Percentiles rank a stretch among this genome's conserved stretches.
phyloP scores from a whole-genome alignment of 2,888 invertebrate genomes.

The Pyrrhosoma nymphula region DNA sequence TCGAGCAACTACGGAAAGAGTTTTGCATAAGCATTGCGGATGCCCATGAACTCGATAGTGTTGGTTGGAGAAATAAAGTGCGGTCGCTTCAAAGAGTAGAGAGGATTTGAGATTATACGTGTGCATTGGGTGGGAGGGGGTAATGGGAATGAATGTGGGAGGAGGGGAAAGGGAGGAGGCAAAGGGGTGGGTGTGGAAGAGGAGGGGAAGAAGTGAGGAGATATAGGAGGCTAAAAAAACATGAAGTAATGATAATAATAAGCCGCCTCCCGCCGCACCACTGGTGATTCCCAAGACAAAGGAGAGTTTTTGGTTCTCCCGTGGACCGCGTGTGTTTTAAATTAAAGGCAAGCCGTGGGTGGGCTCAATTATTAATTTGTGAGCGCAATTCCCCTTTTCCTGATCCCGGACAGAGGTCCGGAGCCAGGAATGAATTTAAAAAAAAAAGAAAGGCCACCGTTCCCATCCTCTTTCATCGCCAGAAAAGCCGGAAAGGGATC shows the following conservation, averaged over 20 bases:
- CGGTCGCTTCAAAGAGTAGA: neutral
- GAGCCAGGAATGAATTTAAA: neutral
- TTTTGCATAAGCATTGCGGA: neutral
- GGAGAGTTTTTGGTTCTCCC: constrained; percentile 62
- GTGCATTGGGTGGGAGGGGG: neutral
- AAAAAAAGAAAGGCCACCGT: neutral
- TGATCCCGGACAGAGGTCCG: constrained; percentile 54
- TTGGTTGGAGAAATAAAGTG: neutral
- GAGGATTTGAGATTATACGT: neutral
- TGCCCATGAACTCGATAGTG: neutral
- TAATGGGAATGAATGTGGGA: neutral
- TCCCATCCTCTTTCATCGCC: constrained; percentile 25
- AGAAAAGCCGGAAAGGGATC: constrained; percentile 30
- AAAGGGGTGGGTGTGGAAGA: neutral
- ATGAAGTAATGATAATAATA: constrained; percentile 29
- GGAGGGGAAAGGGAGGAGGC: neutral
- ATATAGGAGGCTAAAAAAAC: neutral
- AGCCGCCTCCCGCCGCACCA: constrained; percentile 40
- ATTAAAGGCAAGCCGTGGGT: constrained; percentile 59
- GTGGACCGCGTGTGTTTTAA: constrained; percentile 50
- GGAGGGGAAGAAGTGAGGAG: constrained; percentile 6
- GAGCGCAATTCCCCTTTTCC: constrained; percentile 58
- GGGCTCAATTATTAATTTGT: constrained; percentile 67
- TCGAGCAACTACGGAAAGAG: neutral
- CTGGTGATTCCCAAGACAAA: constrained; percentile 49